Percentiles rank a stretch among this genome's conserved stretches.
phyloP scores from a whole-genome alignment of 2,888 invertebrate genomes.

The Protonemura montana region DNA sequence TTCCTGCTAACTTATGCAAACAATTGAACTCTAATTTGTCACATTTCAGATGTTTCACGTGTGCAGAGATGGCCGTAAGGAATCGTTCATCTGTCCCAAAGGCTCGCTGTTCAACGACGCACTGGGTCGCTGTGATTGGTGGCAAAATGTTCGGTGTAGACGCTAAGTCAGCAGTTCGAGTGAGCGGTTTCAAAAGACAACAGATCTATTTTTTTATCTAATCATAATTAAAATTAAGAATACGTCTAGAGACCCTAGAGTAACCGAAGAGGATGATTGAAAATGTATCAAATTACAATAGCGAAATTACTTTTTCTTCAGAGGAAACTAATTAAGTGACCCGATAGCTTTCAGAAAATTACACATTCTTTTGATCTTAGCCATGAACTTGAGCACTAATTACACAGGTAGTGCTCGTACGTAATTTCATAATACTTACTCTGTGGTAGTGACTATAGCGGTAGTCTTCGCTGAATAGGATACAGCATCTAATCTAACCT shows the following conservation, averaged over 20 bases:
- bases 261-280: not conserved
- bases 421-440: too few relatives aligned
- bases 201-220: not conserved
- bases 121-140: constrained; percentile 52
- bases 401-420: not conserved
- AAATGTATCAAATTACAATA: not conserved
- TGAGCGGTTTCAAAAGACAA: not conserved
- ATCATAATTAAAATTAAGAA: not conserved
- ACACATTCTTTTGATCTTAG: not conserved
- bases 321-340: not conserved
- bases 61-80: constrained; percentile 54
- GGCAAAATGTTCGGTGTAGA: constrained; percentile 49
- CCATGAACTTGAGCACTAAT: not conserved
- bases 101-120: constrained; percentile 53
- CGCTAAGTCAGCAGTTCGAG: constrained; percentile 24
- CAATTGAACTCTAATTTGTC: not conserved
- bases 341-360: not conserved
- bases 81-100: constrained; percentile 54
- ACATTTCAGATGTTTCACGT: constrained; percentile 54
- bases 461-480: too few relatives aligned
- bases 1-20: not conserved
- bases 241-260: not conserved
- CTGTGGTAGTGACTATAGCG: too few relatives aligned
- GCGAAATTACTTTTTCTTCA: not conserved
- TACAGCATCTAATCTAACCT: not conserved